Conservation (phyloP, 64 coral and sea anemone genomes). For the Montipora cactus region DNA sequence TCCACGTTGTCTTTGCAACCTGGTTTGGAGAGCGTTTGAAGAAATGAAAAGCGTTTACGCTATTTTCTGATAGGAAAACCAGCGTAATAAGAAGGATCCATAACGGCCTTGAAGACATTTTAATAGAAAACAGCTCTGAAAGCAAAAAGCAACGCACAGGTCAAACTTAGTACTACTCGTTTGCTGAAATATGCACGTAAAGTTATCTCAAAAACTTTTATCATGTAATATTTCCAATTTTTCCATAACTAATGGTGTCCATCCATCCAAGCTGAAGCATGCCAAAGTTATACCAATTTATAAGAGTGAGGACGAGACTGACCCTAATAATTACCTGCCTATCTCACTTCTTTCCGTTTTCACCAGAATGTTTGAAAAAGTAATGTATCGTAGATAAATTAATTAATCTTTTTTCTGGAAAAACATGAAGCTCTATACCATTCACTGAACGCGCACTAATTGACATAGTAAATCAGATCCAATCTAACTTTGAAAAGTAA, state of each 20-base stretch:
- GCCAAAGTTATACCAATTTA: slow-evolving; percentile 8
- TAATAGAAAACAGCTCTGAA: background rate
- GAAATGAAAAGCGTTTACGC: background rate
- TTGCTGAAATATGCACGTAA: too few species aligned
- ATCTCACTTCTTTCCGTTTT: background rate
- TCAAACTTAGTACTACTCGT: background rate
- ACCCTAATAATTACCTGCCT: too few species aligned
- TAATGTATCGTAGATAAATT: too few species aligned
- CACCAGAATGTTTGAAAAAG: too few species aligned
- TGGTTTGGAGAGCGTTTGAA: slow-evolving; percentile 24
- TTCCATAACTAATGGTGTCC: background rate
- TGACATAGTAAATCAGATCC: too few species aligned
- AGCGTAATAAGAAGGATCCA: background rate
- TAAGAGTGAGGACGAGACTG: background rate
- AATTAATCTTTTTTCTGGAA: too few species aligned
- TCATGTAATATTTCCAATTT: too few species aligned
- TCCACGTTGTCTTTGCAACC: background rate
- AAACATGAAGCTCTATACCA: too few species aligned
- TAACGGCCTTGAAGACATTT: background rate
- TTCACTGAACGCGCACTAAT: too few species aligned
- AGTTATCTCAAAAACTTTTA: too few species aligned
- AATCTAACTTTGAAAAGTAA: too few species aligned
- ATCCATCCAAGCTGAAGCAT: background rate
- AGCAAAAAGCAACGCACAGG: background rate
- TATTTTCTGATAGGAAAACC: background rate